Base-by-base conservation (phyloP, 2,113 vertebrate genomes). In the Sitta europaea region DNA sequence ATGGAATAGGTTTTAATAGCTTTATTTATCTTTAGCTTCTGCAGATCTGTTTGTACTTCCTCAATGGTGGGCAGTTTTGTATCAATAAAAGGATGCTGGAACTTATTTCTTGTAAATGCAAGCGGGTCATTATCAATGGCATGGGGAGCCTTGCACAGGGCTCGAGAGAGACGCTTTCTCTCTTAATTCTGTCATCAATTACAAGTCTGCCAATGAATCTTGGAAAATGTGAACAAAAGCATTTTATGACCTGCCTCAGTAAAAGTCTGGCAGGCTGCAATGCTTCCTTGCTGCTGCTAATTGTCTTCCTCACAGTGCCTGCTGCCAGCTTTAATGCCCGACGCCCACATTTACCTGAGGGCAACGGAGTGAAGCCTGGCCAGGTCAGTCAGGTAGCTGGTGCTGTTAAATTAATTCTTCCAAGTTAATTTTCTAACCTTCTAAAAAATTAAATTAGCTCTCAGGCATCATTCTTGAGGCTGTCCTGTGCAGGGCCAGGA, bases 101-200 rank as follows among this genome's bases (percentile, higher is more conserved):
- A 71, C 92, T 96, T 96, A 88, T 89, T 97, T 97, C 96, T 97
- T 97, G 96, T 97, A 96, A 96, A 97, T 97, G 94, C 86, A 86
- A 90, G 88, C n/a, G 50, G 91, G 96, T 94, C 91, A 65, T 97
- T 96, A 94, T 96, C 96, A 97, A 96, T 96, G 94, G 94, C 6
- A 3, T 4, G 62, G 72, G 66, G 94, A 95, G 91, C 73, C 80
- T 95, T 78, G 90, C 50, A 35, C 18, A 20, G 71, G 0, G 27
- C 88, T 84, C 42, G 63, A 71, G 70, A 85, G 82, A 88, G 72
- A 79, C 0, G 4, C 75, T 96, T 65, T 91, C 89, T 65, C 53
- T 93, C 88, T 84, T 58, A 47, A 74, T 79, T 93, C 86, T 65
- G 55, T 53, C 93, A 96, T 97, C 94, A 96, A 92, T 97, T 96